phyloP scores from a whole-genome alignment of 2,888 invertebrate genomes.

The Emmelina monodactyla region DNA sequence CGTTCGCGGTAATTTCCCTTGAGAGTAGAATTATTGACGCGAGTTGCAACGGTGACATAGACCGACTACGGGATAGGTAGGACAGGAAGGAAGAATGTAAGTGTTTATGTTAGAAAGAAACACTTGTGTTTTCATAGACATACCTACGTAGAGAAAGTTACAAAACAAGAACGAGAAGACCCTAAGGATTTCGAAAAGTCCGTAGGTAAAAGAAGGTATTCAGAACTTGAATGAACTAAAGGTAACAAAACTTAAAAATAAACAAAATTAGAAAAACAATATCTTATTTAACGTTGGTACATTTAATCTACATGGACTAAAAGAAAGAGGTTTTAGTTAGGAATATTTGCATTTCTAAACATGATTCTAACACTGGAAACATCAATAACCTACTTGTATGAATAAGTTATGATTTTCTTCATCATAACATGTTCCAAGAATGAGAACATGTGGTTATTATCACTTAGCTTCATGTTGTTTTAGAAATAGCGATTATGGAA shows the following conservation, averaged over 20 bases:
- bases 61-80: not conserved
- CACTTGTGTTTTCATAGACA: too few relatives aligned
- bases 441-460: slow-evolving; percentile 9
- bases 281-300: too few relatives aligned
- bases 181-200: too few relatives aligned
- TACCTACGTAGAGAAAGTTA: too few relatives aligned
- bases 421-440: not conserved
- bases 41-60: slow-evolving; percentile 12
- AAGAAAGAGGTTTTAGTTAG: too few relatives aligned
- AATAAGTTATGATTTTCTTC: not conserved
- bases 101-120: too few relatives aligned
- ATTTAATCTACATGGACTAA: too few relatives aligned
- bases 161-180: too few relatives aligned
- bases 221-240: too few relatives aligned
- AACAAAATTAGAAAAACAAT: too few relatives aligned
- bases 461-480: slow-evolving; percentile 9
- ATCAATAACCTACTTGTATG: not conserved
- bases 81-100: not conserved
- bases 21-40: slow-evolving; percentile 35
- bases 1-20: slow-evolving; percentile 38
- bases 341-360: not conserved
- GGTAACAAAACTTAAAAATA: too few relatives aligned
- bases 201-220: too few relatives aligned
- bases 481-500: slow-evolving; percentile 12
- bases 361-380: not conserved